Evolutionary conservation across 2,888 invertebrate species (phyloP), one percentile per base, ranked within the genome.

Genomic region (Cephonodes hylas): DNA sequence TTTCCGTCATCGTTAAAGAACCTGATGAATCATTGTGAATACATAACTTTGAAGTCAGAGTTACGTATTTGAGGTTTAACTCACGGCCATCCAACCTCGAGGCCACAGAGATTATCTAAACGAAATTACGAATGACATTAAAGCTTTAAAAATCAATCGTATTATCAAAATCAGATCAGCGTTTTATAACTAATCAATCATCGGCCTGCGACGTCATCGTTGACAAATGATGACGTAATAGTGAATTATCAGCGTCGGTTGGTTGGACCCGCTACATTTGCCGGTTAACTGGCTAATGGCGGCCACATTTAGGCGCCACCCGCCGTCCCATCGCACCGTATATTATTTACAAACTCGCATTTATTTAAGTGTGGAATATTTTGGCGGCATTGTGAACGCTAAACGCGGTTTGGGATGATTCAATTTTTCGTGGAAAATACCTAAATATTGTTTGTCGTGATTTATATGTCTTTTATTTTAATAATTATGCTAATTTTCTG

Each of bases 331-430:
- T 45, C 44, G 20, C 18, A 34, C 57, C 58, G 46, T 63, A 45
- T 63, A 63, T 63, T 63, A 63, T 63, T 63, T 60, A 63, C 42
- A 60, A 63, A 62, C 58, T 57, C 25, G 13, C 57, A 58, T 48
- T 44, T 58, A 60, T 42, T 62, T 59, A 62, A 23, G 57, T 58
- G 58, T n/a, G 42, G n/a, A 46, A 58, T 58, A 56, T 57, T 61
- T 57, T 20, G 56, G 45, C 10, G 44, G 13, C 34, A 61, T 42
- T 61, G 57, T 58, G n/a, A n/a, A 38, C 38, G 18, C 20, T 34
- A 38, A 38, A n/a, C 38, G 38, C n/a, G 38, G 38, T 38, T 38
- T 13, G 22, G 57, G 27, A 18, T 6, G 53, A 10, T 53, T 53
- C 4, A 2, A 13, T 27, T 31, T 53, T 31, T 53, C 46, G n/a